Base-by-base conservation (phyloP, 1,140 invertebrate species). In the Drosophila watanabei region DNA sequence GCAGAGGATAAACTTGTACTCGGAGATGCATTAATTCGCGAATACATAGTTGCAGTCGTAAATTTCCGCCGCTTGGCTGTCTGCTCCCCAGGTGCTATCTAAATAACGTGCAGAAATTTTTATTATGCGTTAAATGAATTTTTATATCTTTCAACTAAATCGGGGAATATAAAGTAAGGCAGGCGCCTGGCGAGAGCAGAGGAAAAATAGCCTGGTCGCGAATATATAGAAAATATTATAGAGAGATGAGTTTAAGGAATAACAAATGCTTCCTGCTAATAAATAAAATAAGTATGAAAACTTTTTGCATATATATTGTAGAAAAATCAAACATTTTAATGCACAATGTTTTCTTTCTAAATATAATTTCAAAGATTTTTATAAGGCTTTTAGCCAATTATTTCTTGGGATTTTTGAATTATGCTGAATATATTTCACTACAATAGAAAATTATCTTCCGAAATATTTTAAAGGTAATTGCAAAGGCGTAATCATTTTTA, bases 51-150 rank as follows among this genome's bases (percentile, higher is more conserved):
- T 78, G 73, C 75, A 28, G 61, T 77, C 73, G 62, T 75, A 76
- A 65, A 59, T 71, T 68, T 54, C 28, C 49, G 32, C 13, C 63
- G 48, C 49, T 56, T 32, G 48, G 45, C 48, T 54, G 62, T 58
- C 73, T 35, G 45, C 72, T 51, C 63, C 63, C 59, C 64, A 78
- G 76, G 75, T 80, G 77, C 69, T 58, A 39, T 64, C 61, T 79
- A 76, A 73, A 89, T 87, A 80, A 83, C 82, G 82, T 85, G 86
- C 79, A 90, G 82, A 89, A 59, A 90, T 80, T 61, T 89, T 90
- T 89, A 89, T 89, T 89, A 54, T 62, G 86, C 86, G 86, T 89
- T 90, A 90, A 89, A 89, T 89, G 86, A 89, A 89, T 89, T 90
- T 90, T 82, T 90, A 84, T 87, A 81, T 83, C 78, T 81, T 56